Percentiles rank a stretch among this genome's conserved stretches.
These are phyloP conservation scores for Nephila pilipes DNA, from an alignment of 1,140 invertebrate genomes.

Conservation along the genomic window DNA sequence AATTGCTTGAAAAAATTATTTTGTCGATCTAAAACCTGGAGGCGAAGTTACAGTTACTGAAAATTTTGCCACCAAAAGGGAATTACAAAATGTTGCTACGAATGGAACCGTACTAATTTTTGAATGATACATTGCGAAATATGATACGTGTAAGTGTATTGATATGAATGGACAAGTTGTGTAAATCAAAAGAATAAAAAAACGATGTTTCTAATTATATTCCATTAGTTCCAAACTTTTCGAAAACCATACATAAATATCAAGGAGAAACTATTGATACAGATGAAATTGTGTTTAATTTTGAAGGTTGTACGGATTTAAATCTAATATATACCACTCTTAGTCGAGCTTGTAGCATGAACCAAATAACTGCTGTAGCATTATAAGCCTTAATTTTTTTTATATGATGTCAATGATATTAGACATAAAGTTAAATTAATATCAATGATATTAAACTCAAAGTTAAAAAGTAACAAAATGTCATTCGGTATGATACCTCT, in stretches of 20 bases:
- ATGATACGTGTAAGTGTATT: neutral
- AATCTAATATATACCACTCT: constrained; percentile 22
- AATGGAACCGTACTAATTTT: constrained; percentile 46
- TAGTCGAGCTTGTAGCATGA: neutral
- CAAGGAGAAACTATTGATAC: constrained; percentile 24
- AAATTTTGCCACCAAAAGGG: neutral
- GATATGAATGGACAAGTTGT: neutral
- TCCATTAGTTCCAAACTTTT: neutral
- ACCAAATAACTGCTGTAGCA: neutral
- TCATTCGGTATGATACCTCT: too few relatives aligned
- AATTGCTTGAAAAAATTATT: neutral
- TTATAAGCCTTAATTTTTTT: too few relatives aligned
- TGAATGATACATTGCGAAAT: neutral
- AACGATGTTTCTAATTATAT: neutral
- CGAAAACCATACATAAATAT: constrained; percentile 9
- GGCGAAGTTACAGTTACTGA: constrained; percentile 16
- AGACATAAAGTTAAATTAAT: too few relatives aligned
- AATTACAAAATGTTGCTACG: neutral
- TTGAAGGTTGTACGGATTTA: neutral
- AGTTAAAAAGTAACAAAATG: too few relatives aligned
- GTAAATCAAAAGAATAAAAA: neutral
- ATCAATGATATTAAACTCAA: too few relatives aligned
- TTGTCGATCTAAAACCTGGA: neutral
- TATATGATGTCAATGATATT: too few relatives aligned
- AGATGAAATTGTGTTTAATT: neutral